Evolutionary conservation across 1,140 invertebrate genomes (phyloP), one percentile per base, ranked within the genome.

Genomic region (Psix sp.): DNA sequence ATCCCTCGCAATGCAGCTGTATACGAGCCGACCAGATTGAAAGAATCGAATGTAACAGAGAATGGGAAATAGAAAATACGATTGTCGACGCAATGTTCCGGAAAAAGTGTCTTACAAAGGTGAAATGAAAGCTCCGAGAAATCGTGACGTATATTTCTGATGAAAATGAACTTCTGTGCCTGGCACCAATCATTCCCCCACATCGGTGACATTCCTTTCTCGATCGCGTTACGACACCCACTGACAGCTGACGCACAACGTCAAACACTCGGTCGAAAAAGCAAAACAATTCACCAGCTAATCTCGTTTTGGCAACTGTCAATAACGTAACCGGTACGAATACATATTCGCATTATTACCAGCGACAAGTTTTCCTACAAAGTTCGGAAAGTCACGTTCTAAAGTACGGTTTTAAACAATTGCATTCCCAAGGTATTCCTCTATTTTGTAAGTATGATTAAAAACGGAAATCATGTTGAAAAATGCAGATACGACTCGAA

Each of bases 21-120:
- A 74, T 80, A 79, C 81, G 81, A 82, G 77, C 46, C 60, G 70
- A 39, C 77, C 81, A 82, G 83, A 84, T 84, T 83, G 84, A 81
- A 85, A 78, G 78, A 81, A 80, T 70, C 76, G 79, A 83, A 79
- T 74, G 80, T 78, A 77, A 77, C 68, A 74, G 65, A 73, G 63
- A 71, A 62, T 62, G 71, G 77, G 71, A 74, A 82, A 84, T 74
- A 78, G 80, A 80, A 77, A 84, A 85, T 84, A 83, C 83, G 81
- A 85, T 85, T 85, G 83, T 84, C 77, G 80, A 76, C 56, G 73
- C 77, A 83, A 79, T 80, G 83, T 82, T 84, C 81, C 77, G 79
- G 82, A 83, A 85, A 83, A 83, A 85, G 82, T 85, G 77, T 79
- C 79, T 80, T 77, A 77, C 76, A 80, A 77, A 79, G 79, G 78